These are phyloP conservation scores for Synergus gifuensis DNA, from an alignment of 2,888 invertebrate genomes.

Conservation along the genomic window DNA sequence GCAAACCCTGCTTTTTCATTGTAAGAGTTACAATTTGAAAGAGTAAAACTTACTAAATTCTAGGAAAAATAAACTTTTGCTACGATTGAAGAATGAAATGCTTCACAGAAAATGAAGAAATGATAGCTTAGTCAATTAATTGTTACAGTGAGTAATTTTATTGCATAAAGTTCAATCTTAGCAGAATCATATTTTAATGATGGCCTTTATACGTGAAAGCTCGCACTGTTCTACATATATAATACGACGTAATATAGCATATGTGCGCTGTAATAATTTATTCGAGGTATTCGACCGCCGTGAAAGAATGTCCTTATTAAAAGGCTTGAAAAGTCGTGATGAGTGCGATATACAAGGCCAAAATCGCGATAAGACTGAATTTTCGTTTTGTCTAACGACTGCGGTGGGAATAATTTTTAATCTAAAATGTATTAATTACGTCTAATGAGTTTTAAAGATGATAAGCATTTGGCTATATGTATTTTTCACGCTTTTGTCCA, in stretches of 20 bases:
- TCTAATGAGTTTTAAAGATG: too few species aligned
- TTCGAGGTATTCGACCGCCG: slow-evolving; percentile 21
- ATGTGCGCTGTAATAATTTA: slow-evolving; percentile 3
- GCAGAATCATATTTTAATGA: not conserved
- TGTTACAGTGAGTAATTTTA: not conserved
- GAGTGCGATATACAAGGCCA: not conserved
- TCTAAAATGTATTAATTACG: too few species aligned
- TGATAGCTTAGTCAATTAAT: too few species aligned
- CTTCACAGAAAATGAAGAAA: too few species aligned
- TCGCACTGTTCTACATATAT: not conserved
- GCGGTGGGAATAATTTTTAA: not conserved
- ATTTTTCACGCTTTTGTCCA: too few species aligned
- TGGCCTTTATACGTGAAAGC: slow-evolving; percentile 16
- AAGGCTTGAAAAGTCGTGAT: slow-evolving; percentile 5
- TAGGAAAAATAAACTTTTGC: too few species aligned
- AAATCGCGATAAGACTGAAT: not conserved
- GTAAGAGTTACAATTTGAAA: too few species aligned
- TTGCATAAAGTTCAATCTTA: slow-evolving; percentile 28
- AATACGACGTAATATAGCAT: not conserved
- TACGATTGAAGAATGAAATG: too few species aligned
- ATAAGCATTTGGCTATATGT: too few species aligned
- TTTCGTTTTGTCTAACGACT: not conserved
- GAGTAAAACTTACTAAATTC: too few species aligned
- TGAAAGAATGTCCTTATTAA: slow-evolving; percentile 28
- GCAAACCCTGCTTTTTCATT: too few species aligned